Evolutionary conservation across 2,797 vertebrate genomes (phyloP), one percentile per base, ranked within the genome.

Genomic region (Ficedula albicollis): DNA sequence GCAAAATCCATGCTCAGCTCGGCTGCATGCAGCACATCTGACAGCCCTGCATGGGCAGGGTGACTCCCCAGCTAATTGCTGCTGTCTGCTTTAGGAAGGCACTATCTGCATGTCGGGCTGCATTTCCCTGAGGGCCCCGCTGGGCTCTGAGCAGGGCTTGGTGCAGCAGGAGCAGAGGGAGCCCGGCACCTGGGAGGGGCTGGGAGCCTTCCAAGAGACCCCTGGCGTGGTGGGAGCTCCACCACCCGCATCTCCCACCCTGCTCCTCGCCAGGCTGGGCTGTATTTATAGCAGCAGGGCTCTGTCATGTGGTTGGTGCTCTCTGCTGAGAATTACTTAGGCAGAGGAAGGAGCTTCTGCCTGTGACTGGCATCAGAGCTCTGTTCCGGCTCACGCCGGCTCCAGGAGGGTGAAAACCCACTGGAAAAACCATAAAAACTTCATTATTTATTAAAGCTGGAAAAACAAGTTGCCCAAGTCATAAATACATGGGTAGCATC

Each of bases 391-490:
- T 95, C 63, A 8, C 0, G 0, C 46, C 10, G 4, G 81, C 85
- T 95, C 89, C 67, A 67, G 76, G 83, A 93, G 73, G 82, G 44
- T 0, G 0, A 67, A 54, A 92, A 88, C 69, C 52, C 52, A 29
- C 86, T 75, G 36, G 63, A 82, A 84, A 94, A 93, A 29, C 92
- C 87, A 76, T 87, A 59, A 21, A 0, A 73, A 4, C 39, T 82
- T 94, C 93, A 72, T 93, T 91, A 92, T 88, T 95, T 96, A 93
- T 96, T 95, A 93, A 97, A 94, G 76, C 64, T 88, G 63, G 58
- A 70, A 59, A 93, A 95, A 76, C 54, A 82, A 72, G 67, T 74
- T 88, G 38, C 80, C 55, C 15, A 0, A 83, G 58, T 70, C 92
- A 87, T 93, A 94, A 95, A 95, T 94, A 88, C 55, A 46, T 11